Conservation (phyloP, 2,113 vertebrate species). For the Pongo pygmaeus region DNA sequence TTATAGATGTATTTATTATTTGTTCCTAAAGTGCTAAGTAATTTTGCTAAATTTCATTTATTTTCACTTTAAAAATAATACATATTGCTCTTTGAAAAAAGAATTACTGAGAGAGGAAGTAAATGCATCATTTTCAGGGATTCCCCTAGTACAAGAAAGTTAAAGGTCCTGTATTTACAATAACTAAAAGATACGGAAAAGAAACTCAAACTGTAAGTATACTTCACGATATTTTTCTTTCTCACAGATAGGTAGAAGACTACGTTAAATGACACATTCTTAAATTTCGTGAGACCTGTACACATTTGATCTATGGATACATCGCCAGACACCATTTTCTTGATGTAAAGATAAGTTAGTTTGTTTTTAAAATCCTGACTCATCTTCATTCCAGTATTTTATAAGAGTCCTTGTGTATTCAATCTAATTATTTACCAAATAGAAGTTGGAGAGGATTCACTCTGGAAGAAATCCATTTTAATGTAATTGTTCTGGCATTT, state of each 20-base stretch:
- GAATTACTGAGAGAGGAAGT: not conserved
- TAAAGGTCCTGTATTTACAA: not conserved
- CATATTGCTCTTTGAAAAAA: not conserved
- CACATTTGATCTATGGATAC: not conserved
- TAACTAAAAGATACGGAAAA: slow-evolving; percentile 51
- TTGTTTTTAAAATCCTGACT: not conserved
- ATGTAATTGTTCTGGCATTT: slow-evolving; percentile 22
- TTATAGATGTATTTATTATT: not conserved
- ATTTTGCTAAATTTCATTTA: slow-evolving; percentile 38
- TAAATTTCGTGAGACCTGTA: not conserved
- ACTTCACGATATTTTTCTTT: slow-evolving; percentile 1
- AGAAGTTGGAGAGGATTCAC: slow-evolving; percentile 30
- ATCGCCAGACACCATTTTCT: not conserved
- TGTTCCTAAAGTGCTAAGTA: slow-evolving; percentile 5
- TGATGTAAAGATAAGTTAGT: not conserved
- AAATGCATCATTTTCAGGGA: not conserved
- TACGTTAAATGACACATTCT: not conserved
- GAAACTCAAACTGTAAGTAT: not conserved
- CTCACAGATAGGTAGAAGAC: not conserved
- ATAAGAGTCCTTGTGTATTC: slow-evolving; percentile 6
- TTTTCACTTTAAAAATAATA: slow-evolving; percentile 27
- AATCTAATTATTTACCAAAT: slow-evolving; percentile 39
- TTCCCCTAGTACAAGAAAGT: slow-evolving; percentile 3
- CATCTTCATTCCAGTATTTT: not conserved
- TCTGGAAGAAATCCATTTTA: slow-evolving; percentile 26